Evolutionary conservation across 2,888 invertebrate genomes (phyloP).

Genomic region (Eupithecia abbreviata): DNA sequence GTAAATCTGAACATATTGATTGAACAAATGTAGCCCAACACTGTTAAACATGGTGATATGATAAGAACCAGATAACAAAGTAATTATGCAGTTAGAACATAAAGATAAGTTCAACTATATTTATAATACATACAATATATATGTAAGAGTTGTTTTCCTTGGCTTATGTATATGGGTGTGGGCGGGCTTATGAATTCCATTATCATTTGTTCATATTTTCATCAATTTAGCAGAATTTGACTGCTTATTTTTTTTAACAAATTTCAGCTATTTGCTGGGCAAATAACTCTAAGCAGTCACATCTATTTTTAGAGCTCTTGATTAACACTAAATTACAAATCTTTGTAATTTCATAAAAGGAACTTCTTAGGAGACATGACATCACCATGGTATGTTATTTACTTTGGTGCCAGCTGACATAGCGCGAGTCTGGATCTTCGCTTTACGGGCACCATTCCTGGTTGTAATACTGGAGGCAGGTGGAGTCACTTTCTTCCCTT

Average conservation of each 20-base stretch:
- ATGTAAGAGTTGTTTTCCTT: not conserved
- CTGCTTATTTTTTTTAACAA: not conserved
- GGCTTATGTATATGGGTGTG: not conserved
- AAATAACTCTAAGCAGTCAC: not conserved
- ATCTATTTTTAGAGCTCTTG: not conserved
- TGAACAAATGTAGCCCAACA: not conserved
- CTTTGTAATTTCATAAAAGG: not conserved
- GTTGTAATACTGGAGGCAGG: constrained; percentile 81
- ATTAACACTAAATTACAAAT: not conserved
- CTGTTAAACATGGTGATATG: not conserved
- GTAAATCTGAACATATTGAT: not conserved
- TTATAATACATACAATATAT: not conserved
- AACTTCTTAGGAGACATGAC: not conserved
- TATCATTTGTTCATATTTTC: not conserved
- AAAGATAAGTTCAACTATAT: not conserved
- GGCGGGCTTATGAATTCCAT: not conserved
- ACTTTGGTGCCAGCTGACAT: constrained; percentile 82
- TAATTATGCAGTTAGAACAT: constrained; percentile 1
- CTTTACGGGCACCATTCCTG: constrained; percentile 85
- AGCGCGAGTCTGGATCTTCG: constrained; percentile 86
- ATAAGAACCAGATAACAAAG: not conserved
- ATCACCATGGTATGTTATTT: constrained; percentile 23
- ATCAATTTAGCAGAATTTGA: not conserved
- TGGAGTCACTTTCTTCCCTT: constrained; percentile 66
- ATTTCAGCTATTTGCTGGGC: not conserved